A percentile compares a stretch with the other conserved stretches of the same genome.
phyloP scores from a whole-genome alignment of 2,113 vertebrate genomes.

The Apodemus sylvaticus region DNA sequence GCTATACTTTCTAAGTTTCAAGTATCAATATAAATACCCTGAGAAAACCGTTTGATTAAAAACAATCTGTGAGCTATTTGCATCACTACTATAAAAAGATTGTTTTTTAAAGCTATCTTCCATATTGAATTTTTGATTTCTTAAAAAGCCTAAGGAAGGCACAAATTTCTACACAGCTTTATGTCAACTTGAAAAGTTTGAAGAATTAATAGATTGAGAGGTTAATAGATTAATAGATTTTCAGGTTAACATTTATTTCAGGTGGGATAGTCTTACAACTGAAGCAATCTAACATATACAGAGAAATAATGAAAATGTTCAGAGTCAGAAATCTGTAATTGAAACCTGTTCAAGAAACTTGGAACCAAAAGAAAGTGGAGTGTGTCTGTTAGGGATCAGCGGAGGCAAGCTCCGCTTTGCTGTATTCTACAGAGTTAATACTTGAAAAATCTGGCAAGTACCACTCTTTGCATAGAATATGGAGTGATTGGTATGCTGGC shows the following conservation, averaged over 20 bases:
- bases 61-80: background rate
- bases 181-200: constrained; percentile 6
- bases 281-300: background rate
- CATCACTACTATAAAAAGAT: background rate
- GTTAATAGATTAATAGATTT: too few species aligned
- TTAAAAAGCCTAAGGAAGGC: background rate
- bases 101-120: background rate
- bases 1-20: background rate
- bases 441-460: constrained; percentile 4
- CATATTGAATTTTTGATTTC: constrained; percentile 3
- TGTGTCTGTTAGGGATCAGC: background rate
- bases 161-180: background rate
- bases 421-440: background rate
- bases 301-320: background rate
- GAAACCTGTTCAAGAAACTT: constrained; percentile 3
- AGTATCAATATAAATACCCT: constrained; percentile 1
- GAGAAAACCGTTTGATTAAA: constrained; percentile 51
- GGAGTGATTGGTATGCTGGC: background rate
- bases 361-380: background rate
- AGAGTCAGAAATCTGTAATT: constrained; percentile 15
- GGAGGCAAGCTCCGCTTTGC: background rate
- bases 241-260: background rate
- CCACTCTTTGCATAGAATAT: background rate
- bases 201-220: background rate
- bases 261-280: background rate